Evolutionary conservation across 2,888 invertebrate genomes (phyloP).

Genomic region (Drosophila rellima): DNA sequence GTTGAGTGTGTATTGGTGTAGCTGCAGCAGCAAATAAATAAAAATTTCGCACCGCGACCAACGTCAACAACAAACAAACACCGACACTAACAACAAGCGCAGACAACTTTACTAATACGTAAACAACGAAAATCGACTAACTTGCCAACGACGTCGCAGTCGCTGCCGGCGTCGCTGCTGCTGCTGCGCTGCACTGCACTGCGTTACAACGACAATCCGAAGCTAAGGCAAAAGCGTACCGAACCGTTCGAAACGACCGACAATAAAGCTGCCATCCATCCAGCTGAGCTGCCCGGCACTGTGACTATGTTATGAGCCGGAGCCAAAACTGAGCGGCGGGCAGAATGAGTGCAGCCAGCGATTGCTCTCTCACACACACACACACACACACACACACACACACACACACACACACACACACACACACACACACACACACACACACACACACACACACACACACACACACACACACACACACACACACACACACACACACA

Average conservation of each 20-base stretch:
- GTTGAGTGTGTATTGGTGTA: slow-evolving; percentile 37
- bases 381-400: slow-evolving; percentile 17
- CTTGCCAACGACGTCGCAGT: slow-evolving; percentile 47
- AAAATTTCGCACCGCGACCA: slow-evolving; percentile 81
- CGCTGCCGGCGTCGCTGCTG: slow-evolving; percentile 37
- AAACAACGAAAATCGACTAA: slow-evolving; percentile 67
- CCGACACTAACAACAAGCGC: slow-evolving; percentile 69
- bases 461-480: neutral
- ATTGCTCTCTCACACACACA: slow-evolving; percentile 53
- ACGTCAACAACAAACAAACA: slow-evolving; percentile 81
- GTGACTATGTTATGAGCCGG: slow-evolving; percentile 64
- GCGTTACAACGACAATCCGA: slow-evolving; percentile 73
- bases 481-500: slow-evolving; percentile 13
- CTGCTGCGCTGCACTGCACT: slow-evolving; percentile 36
- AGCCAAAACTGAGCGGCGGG: slow-evolving; percentile 67
- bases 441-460: slow-evolving; percentile 15
- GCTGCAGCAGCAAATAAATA: slow-evolving; percentile 73
- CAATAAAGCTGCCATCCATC: slow-evolving; percentile 81
- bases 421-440: neutral
- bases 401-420: slow-evolving; percentile 15
- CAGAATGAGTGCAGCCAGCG: slow-evolving; percentile 69
- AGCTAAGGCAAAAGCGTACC: slow-evolving; percentile 76
- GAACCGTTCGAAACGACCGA: slow-evolving; percentile 81
- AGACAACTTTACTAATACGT: slow-evolving; percentile 74
- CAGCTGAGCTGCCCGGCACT: slow-evolving; percentile 75